Percentiles rank a stretch among this genome's conserved stretches.
These are phyloP conservation scores for Invenusta paracnida DNA, from an alignment of 2,888 invertebrate species.

Conservation along the genomic window DNA sequence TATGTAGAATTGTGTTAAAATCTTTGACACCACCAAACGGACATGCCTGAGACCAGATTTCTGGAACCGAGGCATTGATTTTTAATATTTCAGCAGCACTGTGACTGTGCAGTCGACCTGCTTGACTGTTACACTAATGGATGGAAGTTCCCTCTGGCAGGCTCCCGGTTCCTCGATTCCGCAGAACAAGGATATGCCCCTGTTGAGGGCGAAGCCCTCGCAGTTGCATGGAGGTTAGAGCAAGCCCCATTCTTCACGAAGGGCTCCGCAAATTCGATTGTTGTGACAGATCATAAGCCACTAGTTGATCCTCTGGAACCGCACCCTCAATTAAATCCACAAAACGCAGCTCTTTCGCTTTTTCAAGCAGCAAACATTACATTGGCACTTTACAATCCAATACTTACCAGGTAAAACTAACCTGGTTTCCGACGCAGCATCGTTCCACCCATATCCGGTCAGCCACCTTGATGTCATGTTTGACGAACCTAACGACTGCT, in stretches of 20 bases:
- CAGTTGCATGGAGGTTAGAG: constrained; percentile 31
- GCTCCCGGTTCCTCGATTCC: neutral
- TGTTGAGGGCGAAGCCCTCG: constrained; percentile 37
- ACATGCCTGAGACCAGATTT: neutral
- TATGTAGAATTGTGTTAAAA: neutral
- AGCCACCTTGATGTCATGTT: neutral
- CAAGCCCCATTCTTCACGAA: constrained; percentile 1
- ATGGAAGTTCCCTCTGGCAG: neutral
- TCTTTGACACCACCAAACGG: neutral
- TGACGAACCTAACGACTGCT: no score
- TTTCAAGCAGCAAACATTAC: constrained; percentile 30
- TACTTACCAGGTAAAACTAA: constrained; percentile 31
- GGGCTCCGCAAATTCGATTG: neutral
- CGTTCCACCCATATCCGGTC: neutral
- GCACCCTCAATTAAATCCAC: constrained; percentile 32
- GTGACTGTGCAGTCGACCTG: neutral
- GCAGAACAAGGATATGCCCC: constrained; percentile 18
- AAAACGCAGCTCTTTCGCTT: constrained; percentile 36
- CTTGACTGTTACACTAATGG: neutral
- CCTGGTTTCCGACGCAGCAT: neutral
- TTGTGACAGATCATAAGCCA: constrained; percentile 13
- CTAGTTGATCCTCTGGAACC: no score
- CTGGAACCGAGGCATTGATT: neutral
- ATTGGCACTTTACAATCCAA: constrained; percentile 17
- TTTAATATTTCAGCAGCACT: neutral